phyloP scores from a whole-genome alignment of 23 tunicate genomes.

The Ciona savignyi region DNA sequence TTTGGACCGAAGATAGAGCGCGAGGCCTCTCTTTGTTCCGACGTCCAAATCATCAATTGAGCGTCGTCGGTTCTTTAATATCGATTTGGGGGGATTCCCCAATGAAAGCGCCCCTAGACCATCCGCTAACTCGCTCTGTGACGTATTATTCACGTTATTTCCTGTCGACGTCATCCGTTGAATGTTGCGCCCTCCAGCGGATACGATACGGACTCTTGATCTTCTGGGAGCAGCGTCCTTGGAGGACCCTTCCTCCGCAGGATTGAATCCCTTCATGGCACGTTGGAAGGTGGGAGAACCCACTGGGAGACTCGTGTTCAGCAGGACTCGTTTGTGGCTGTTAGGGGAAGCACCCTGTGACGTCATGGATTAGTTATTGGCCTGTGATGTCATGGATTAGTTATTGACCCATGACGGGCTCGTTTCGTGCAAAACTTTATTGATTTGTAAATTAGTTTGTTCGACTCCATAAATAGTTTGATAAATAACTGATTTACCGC shows the following conservation, averaged over 20 bases:
- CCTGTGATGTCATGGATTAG: neutral
- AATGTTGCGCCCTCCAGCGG: conserved; percentile 18
- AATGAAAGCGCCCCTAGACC: conserved; percentile 4
- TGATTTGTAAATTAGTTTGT: too few relatives aligned
- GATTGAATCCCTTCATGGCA: conserved; percentile 50
- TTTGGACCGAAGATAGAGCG: conserved; percentile 51
- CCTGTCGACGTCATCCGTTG: conserved; percentile 8
- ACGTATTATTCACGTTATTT: neutral
- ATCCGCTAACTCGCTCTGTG: conserved; percentile 19
- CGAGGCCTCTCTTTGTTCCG: conserved; percentile 60
- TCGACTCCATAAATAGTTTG: too few relatives aligned
- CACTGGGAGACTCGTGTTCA: conserved; percentile 61
- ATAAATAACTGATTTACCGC: too few relatives aligned
- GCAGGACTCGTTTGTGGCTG: conserved; percentile 40
- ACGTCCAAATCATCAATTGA: conserved; percentile 82
- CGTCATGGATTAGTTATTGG: neutral
- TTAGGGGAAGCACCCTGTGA: conserved; percentile 14
- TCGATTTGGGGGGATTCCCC: conserved; percentile 47
- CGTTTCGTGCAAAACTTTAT: too few relatives aligned
- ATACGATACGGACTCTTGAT: conserved; percentile 12
- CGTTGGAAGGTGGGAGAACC: conserved; percentile 88
- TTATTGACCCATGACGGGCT: neutral
- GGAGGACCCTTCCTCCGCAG: neutral
- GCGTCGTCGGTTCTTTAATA: conserved; percentile 68
- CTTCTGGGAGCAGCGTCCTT: neutral